Evolutionary conservation across 2,888 invertebrate genomes (phyloP).

Genomic region (Catocala sponsa): DNA sequence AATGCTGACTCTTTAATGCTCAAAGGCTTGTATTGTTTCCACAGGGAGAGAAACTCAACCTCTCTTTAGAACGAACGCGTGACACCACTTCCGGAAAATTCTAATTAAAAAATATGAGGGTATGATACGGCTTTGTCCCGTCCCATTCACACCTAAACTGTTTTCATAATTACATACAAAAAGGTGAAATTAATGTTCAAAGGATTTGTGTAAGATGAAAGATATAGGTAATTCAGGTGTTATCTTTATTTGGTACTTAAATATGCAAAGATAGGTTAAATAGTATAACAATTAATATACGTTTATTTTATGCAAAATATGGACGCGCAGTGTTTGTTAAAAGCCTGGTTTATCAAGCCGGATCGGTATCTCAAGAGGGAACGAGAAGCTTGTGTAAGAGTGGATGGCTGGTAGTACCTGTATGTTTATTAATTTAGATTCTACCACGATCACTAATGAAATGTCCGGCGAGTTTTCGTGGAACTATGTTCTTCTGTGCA

Average conservation of each 20-base stretch:
- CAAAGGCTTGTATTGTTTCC: conserved; percentile 6
- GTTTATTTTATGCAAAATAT: neutral
- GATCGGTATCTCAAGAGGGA: conserved; percentile 9
- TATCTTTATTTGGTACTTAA: neutral
- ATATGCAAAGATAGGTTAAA: neutral
- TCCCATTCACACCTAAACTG: conserved; percentile 18
- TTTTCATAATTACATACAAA: conserved; percentile 9
- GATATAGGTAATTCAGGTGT: neutral
- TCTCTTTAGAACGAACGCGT: conserved; percentile 1
- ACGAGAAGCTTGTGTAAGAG: conserved; percentile 1
- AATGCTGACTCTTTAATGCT: neutral
- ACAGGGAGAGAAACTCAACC: conserved; percentile 1
- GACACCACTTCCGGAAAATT: conserved; percentile 8
- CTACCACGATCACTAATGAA: neutral
- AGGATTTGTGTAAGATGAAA: conserved; percentile 1
- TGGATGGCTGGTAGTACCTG: neutral
- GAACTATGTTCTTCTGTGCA: neutral
- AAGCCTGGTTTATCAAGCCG: neutral
- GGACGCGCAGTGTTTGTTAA: neutral
- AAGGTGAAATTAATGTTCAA: conserved; percentile 7
- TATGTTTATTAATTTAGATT: conserved; percentile 12
- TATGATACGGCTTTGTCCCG: conserved; percentile 10
- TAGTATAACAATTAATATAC: neutral
- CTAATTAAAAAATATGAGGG: conserved; percentile 20
- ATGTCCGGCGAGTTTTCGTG: neutral